A percentile compares a stretch with the other conserved stretches of the same genome.
phyloP scores from a whole-genome alignment of 2,797 vertebrate species.

The Oreortyx pictus region DNA sequence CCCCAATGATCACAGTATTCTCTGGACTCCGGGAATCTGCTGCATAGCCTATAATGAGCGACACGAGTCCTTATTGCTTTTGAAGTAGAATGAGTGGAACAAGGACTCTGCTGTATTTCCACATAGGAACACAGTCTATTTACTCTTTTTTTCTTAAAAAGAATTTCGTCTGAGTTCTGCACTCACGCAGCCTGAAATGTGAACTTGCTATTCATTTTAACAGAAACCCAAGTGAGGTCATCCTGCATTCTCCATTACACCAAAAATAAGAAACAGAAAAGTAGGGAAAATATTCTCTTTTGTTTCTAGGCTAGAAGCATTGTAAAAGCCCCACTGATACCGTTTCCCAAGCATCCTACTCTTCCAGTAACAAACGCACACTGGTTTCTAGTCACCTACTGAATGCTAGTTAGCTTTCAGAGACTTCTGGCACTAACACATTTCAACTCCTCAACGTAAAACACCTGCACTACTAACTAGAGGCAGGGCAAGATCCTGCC shows the following conservation, averaged over 20 bases:
- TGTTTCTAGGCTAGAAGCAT: background rate
- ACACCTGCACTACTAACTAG: background rate
- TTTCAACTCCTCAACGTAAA: background rate
- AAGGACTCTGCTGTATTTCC: background rate
- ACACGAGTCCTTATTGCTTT: background rate
- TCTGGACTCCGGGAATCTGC: background rate
- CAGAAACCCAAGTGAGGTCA: background rate
- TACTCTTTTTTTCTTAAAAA: background rate
- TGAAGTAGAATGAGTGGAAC: background rate
- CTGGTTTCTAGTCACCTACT: background rate
- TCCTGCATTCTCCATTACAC: background rate
- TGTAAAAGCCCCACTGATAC: background rate
- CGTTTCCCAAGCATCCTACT: background rate
- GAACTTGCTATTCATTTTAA: background rate
- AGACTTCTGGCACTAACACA: background rate
- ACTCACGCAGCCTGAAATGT: accelerated
- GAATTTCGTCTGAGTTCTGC: background rate
- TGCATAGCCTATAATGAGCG: background rate
- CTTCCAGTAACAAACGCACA: background rate
- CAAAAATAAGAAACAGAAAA: background rate
- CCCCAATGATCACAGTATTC: background rate
- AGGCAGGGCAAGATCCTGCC: background rate
- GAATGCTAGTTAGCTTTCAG: background rate
- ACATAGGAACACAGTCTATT: background rate
- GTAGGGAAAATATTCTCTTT: background rate